A percentile compares a stretch with the other conserved stretches of the same genome.
Conservation (phyloP, 92 coral and sea anemone species). For the Zoanthus solanderi region DNA sequence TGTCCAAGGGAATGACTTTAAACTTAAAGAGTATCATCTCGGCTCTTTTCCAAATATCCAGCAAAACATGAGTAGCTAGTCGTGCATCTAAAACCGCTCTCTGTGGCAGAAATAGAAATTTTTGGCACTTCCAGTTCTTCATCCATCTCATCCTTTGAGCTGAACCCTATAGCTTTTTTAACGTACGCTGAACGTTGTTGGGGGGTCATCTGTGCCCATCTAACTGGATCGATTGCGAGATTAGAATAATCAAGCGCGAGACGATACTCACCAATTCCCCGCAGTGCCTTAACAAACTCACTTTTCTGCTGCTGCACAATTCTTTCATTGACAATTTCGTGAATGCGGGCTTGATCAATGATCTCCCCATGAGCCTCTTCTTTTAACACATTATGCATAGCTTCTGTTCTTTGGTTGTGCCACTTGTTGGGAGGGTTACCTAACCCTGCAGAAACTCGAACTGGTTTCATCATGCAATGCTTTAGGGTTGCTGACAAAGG, state of each 20-base stretch:
- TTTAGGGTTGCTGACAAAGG: neutral
- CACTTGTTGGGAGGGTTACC: constrained; percentile 56
- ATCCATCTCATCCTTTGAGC: neutral
- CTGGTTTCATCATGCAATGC: constrained; percentile 36
- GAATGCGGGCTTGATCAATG: constrained; percentile 20
- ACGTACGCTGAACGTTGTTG: constrained; percentile 27
- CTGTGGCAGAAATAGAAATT: constrained; percentile 19
- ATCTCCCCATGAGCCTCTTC: constrained; percentile 30
- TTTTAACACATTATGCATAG: constrained; percentile 47
- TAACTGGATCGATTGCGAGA: constrained; percentile 13
- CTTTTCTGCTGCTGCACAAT: constrained; percentile 33
- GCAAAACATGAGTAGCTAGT: constrained; percentile 24
- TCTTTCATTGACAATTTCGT: constrained; percentile 27
- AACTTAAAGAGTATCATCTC: constrained; percentile 17
- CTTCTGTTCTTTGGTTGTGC: constrained; percentile 51
- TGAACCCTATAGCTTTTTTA: constrained; percentile 27
- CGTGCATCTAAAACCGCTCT: constrained; percentile 15
- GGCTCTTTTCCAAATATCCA: constrained; percentile 33
- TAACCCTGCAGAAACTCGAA: constrained; percentile 49
- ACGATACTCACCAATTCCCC: constrained; percentile 46
- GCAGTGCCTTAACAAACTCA: constrained; percentile 45
- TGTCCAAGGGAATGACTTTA: constrained; percentile 12
- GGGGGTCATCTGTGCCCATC: constrained; percentile 54
- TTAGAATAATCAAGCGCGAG: constrained; percentile 28
- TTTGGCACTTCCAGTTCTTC: neutral